Base-by-base conservation (phyloP, 2,113 vertebrate genomes). In the Butorides virescens region DNA sequence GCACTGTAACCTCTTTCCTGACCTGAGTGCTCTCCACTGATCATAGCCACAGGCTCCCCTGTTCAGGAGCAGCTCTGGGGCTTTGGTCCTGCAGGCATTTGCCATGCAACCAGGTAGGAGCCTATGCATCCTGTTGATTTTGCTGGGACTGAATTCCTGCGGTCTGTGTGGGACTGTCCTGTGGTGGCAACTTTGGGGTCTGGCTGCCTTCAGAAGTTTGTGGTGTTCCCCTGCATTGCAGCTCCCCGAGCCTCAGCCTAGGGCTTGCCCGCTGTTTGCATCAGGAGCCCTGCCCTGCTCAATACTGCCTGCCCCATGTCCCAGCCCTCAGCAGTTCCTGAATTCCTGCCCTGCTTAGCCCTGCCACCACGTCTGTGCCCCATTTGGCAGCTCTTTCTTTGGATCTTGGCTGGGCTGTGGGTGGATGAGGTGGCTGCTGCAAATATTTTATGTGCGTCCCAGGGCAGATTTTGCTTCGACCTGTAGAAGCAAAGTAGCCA, bases 11-110 rank as follows among this genome's bases (percentile, higher is more conserved):
- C 27, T 37, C 70, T 62, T 67, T 32, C 29, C 61, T 36, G 67
- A 52, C 47, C 11, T 20, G 11, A 53, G 47, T 17, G 46, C 53
- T 66, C 17, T 37, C 29, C 21, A 8, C 21, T 0, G 0, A 18
- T 53, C 5, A 0, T 13, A n/a, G 58, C 21, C 29, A 10, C 0
- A 2, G 74, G 34, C 32, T 50, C 5, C 8, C 22, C 7, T 17
- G 56, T 18, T 59, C 30, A 23, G 25, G 50, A 80, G 85, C 37
- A 71, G 74, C 65, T 34, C 22, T 53, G 58, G n/a, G 62, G 14
- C 80, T 42, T 71, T 52, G 39, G 21, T 72, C 34, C 59, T 47
- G 42, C n/a, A 27, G 29, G 9, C 7, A 3, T 75, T 84, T 36
- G 52, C 44, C 13, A 3, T 58, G 55, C 27, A 15, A 1, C 30